Conservation (phyloP, 1,140 invertebrate species). For the Metopolophium dirhodum region DNA sequence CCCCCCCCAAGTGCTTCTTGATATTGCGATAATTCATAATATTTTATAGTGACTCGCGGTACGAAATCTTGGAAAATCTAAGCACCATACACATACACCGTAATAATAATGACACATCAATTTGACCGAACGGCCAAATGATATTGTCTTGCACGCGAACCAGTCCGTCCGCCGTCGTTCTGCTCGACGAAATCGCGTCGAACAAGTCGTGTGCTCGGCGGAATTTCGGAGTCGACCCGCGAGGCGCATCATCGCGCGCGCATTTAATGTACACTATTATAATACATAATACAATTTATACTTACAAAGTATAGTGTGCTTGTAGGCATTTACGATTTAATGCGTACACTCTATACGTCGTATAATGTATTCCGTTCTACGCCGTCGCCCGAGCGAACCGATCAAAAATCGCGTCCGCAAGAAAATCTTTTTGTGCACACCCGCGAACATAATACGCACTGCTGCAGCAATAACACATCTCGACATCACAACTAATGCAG, state of each 20-base stretch:
- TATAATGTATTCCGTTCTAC: neutral
- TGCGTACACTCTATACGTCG: neutral
- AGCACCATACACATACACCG: too few relatives aligned
- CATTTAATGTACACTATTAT: neutral
- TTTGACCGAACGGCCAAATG: too few relatives aligned
- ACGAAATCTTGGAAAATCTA: too few relatives aligned
- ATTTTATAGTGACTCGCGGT: too few relatives aligned
- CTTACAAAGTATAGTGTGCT: too few relatives aligned
- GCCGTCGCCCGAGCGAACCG: neutral
- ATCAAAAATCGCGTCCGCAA: neutral
- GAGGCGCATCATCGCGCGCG: neutral
- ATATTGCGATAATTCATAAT: too few relatives aligned
- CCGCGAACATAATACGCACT: neutral
- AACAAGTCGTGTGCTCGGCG: neutral
- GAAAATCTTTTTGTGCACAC: neutral
- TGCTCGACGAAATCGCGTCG: neutral
- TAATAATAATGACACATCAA: too few relatives aligned
- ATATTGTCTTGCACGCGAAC: neutral
- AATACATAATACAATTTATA: neutral
- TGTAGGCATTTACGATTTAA: neutral
- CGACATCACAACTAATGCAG: neutral
- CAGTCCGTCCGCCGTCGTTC: neutral
- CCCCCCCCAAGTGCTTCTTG: too few relatives aligned
- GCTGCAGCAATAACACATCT: neutral
- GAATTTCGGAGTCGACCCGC: neutral